Percentiles rank a stretch among this genome's conserved stretches.
phyloP scores from a whole-genome alignment of 2,888 invertebrate genomes.

The Lycocerus yunnanus region DNA sequence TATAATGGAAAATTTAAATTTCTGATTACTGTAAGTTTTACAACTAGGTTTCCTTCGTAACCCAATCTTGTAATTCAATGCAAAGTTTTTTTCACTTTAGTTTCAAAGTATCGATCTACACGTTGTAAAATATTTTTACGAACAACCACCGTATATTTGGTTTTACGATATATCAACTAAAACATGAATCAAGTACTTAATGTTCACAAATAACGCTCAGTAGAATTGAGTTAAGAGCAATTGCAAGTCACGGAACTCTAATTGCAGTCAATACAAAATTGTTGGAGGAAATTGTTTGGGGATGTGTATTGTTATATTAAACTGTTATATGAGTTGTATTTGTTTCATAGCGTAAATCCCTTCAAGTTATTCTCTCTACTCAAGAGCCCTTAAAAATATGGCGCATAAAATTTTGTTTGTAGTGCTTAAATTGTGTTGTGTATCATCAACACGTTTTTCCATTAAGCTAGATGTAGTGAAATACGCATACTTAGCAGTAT shows the following conservation, averaged over 20 bases:
- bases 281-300: constrained; percentile 34
- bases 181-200: constrained; percentile 44
- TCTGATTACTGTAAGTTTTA: too few species aligned
- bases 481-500: neutral
- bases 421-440: constrained; percentile 18
- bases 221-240: constrained; percentile 50
- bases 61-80: too few species aligned
- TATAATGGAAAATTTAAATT: too few species aligned
- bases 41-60: too few species aligned
- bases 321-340: constrained; percentile 40
- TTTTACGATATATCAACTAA: constrained; percentile 2
- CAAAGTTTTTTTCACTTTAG: too few species aligned
- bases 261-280: constrained; percentile 46
- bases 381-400: constrained; percentile 47
- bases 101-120: neutral
- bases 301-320: constrained; percentile 34
- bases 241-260: constrained; percentile 51
- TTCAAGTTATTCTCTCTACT: constrained; percentile 24
- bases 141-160: constrained; percentile 5
- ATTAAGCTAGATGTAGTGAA: neutral
- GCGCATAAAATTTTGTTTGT: constrained; percentile 25
- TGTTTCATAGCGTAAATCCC: constrained; percentile 39
- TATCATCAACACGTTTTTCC: neutral
- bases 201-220: constrained; percentile 46
- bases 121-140: neutral